Percentiles rank a stretch among this genome's conserved stretches.
Evolutionary conservation across 1,140 invertebrate species (phyloP).

Genomic region (Aphidius gifuensis): DNA sequence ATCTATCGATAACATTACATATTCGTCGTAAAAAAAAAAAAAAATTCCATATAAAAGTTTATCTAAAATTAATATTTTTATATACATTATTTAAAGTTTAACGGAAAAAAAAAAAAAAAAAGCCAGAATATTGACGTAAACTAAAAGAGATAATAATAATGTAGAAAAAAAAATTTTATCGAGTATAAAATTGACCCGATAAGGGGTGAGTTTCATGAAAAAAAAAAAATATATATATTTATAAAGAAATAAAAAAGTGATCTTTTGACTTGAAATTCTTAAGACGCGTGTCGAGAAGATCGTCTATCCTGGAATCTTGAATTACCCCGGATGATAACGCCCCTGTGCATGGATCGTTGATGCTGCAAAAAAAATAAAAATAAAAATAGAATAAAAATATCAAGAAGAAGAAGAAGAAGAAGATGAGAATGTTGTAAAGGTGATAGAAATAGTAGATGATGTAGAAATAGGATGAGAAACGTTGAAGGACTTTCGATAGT

Average conservation of each 20-base stretch:
- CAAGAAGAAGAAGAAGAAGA: neutral
- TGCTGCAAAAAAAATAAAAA: too few species aligned
- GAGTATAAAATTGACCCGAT: neutral
- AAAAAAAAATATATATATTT: neutral
- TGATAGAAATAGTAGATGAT: neutral
- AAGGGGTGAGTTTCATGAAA: neutral
- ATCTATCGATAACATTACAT: too few species aligned
- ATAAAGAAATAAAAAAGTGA: too few species aligned
- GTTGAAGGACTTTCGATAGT: conserved; percentile 2
- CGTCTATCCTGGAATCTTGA: conserved; percentile 14
- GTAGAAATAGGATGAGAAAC: neutral
- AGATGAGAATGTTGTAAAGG: neutral
- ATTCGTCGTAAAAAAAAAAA: too few species aligned
- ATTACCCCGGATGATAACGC: conserved; percentile 9
- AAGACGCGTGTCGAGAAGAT: conserved; percentile 9
- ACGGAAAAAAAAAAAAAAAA: too few species aligned
- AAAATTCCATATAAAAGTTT: too few species aligned
- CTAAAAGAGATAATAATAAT: too few species aligned
- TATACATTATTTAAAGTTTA: too few species aligned
- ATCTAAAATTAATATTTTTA: too few species aligned
- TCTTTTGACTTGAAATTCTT: conserved; percentile 6
- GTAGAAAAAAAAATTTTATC: too few species aligned
- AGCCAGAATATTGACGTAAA: too few species aligned
- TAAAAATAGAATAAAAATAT: too few species aligned
- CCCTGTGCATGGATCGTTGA: neutral